Percentiles rank a stretch among this genome's conserved stretches.
Evolutionary conservation across 30 jellyfish, hydroid and myxozoan genomes (phyloP).

Genomic region (Aurelia aurita): DNA sequence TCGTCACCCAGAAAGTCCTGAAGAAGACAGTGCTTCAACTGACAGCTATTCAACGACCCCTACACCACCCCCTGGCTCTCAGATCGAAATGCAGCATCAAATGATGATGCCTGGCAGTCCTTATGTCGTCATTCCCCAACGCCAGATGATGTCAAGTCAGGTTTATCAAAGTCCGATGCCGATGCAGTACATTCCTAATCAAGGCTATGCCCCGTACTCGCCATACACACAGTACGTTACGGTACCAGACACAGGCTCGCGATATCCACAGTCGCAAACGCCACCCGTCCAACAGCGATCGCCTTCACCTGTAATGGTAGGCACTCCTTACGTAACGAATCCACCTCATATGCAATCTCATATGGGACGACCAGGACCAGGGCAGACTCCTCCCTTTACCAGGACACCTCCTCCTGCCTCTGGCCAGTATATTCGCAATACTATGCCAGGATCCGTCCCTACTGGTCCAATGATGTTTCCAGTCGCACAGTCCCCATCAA

Average conservation of each 20-base stretch:
- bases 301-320: constrained; percentile 74
- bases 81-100: constrained; percentile 46
- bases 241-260: constrained; percentile 45
- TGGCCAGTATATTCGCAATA: constrained; percentile 39
- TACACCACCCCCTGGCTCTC: constrained; percentile 63
- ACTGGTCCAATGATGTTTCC: constrained; percentile 71
- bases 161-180: constrained; percentile 73
- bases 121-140: constrained; percentile 43
- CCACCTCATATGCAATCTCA: constrained; percentile 66
- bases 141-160: constrained; percentile 75
- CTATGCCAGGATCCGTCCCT: constrained; percentile 60
- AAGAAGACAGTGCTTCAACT: constrained; percentile 60
- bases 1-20: constrained; percentile 50
- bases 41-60: constrained; percentile 69
- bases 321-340: constrained; percentile 52
- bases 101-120: constrained; percentile 66
- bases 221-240: constrained; percentile 69
- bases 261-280: constrained; percentile 77
- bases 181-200: constrained; percentile 64
- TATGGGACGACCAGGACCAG: constrained; percentile 63
- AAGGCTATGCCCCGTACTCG: constrained; percentile 61
- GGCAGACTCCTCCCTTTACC: constrained; percentile 73
- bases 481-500: constrained; percentile 35
- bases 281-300: constrained; percentile 79
- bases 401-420: constrained; percentile 81